Percentiles rank a stretch among this genome's conserved stretches.
phyloP scores from a whole-genome alignment of 2,113 vertebrate genomes.

The Chaetodon auriga region DNA sequence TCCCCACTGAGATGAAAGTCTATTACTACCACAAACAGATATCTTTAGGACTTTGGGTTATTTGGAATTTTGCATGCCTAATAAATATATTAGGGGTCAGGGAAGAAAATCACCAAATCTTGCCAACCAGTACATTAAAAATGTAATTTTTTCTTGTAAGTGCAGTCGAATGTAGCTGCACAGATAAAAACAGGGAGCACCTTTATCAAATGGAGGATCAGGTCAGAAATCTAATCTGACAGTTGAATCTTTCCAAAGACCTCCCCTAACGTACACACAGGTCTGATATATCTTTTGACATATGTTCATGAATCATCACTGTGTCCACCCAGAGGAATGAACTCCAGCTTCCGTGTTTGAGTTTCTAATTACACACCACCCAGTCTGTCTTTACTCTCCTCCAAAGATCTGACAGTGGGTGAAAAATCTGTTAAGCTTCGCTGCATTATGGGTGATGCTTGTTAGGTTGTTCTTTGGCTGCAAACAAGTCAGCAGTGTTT shows the following conservation, averaged over 20 bases:
- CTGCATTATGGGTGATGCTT: neutral
- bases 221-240: neutral
- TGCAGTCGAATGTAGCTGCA: neutral
- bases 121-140: neutral
- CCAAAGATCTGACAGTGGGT: neutral
- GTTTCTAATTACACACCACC: accelerated
- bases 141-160: neutral
- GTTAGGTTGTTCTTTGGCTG: conserved; percentile 13
- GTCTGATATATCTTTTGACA: neutral
- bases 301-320: neutral
- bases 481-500: conserved; percentile 46
- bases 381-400: neutral
- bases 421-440: neutral
- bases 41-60: neutral
- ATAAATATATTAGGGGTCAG: neutral
- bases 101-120: neutral
- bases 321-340: too few relatives aligned
- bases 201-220: neutral
- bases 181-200: neutral
- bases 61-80: neutral
- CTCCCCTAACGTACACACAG: too few relatives aligned
- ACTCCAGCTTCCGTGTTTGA: neutral
- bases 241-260: neutral
- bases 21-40: too few relatives aligned
- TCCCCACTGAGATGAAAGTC: neutral